Evolutionary conservation across 2,113 vertebrate genomes (phyloP).

Genomic region (Buteo buteo): DNA sequence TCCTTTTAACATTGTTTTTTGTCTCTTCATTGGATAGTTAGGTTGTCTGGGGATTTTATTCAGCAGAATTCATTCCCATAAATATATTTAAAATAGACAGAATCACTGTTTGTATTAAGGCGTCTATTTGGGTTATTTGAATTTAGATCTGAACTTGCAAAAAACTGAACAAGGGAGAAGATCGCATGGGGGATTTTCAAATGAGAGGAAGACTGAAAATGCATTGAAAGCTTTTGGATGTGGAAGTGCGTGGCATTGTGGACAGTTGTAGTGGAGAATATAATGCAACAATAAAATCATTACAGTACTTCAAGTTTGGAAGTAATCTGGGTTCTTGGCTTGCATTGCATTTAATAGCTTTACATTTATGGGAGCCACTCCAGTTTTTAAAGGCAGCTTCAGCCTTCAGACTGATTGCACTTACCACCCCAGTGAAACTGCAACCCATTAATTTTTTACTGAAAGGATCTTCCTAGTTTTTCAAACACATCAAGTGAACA

Average conservation of each 20-base stretch:
- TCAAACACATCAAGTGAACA: slow-evolving; percentile 28
- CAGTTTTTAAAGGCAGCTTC: slow-evolving; percentile 65
- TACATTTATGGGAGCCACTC: slow-evolving; percentile 61
- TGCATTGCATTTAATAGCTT: slow-evolving; percentile 59
- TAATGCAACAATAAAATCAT: slow-evolving; percentile 67
- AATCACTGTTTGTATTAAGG: slow-evolving; percentile 24
- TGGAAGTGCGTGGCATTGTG: slow-evolving; percentile 43
- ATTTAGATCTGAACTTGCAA: slow-evolving; percentile 23
- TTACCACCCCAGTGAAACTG: slow-evolving; percentile 47
- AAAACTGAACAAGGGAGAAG: neutral
- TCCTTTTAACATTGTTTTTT: slow-evolving; percentile 17
- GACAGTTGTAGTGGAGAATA: slow-evolving; percentile 54
- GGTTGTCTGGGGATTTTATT: slow-evolving; percentile 58
- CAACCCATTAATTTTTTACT: slow-evolving; percentile 49
- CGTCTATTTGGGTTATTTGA: slow-evolving; percentile 13
- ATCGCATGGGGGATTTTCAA: neutral
- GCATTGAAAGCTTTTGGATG: slow-evolving; percentile 52
- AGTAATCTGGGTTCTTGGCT: slow-evolving; percentile 58
- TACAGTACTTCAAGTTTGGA: slow-evolving; percentile 60
- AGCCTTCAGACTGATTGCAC: slow-evolving; percentile 64
- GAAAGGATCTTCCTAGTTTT: slow-evolving; percentile 35
- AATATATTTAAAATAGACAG: slow-evolving; percentile 43
- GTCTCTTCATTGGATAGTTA: slow-evolving; percentile 16
- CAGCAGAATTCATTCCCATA: slow-evolving; percentile 54
- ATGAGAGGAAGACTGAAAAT: slow-evolving; percentile 16